phyloP scores from a whole-genome alignment of 2,113 vertebrate genomes.

The Syrmaticus mikado region DNA sequence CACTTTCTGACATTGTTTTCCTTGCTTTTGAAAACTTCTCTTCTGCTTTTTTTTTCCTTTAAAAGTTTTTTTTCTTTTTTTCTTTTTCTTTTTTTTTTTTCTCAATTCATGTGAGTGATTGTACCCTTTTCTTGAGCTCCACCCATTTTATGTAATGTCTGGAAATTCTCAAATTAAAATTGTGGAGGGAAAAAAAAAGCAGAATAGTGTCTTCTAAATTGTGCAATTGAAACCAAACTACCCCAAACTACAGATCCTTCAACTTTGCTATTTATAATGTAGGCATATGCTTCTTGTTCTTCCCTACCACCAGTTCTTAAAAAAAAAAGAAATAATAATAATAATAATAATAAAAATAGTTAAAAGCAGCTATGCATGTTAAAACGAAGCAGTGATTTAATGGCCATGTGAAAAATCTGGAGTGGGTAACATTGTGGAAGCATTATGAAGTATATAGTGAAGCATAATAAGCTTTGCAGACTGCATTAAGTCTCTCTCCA shows the following conservation, averaged over 20 bases:
- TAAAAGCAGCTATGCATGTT: not conserved
- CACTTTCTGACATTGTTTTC: not conserved
- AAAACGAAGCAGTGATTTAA: not conserved
- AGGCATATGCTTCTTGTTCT: conserved; percentile 14
- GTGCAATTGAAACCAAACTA: not conserved
- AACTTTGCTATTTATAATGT: conserved; percentile 29
- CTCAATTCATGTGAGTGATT: not conserved
- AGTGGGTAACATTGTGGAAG: not conserved
- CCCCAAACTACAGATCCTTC: conserved; percentile 14
- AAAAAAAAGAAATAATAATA: too few species aligned
- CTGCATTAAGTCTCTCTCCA: not conserved
- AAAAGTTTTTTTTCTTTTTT: not conserved
- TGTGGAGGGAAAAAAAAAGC: fast-evolving
- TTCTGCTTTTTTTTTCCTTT: not conserved
- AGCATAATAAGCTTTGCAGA: not conserved
- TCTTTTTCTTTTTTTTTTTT: not conserved
- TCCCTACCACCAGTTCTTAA: not conserved
- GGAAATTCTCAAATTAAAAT: not conserved
- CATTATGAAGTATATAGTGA: not conserved
- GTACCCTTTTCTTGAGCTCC: not conserved
- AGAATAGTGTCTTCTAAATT: not conserved
- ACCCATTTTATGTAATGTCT: not conserved
- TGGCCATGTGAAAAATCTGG: not conserved
- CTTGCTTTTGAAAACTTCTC: not conserved
- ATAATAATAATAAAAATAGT: not conserved